Conservation (phyloP, 2,113 vertebrate species). For the Microcebus tavaratra region DNA sequence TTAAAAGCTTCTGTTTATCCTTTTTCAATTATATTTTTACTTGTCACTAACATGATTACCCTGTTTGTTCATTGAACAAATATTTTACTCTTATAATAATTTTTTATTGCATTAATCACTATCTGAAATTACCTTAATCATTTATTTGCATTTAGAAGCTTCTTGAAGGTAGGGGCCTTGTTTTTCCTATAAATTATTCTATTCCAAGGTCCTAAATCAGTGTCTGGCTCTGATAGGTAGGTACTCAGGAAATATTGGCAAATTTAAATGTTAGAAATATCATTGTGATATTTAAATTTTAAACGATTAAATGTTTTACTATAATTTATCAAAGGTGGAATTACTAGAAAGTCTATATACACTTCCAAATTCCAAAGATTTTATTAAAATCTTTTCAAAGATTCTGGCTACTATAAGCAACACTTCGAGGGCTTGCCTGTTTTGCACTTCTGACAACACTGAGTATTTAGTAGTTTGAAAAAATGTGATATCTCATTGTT, state of each 20-base stretch:
- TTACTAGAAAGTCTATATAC: not conserved
- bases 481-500: constrained; percentile 5
- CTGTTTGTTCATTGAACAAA: not conserved
- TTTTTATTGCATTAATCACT: not conserved
- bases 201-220: not conserved
- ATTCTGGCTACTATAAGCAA: not conserved
- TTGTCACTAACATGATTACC: not conserved
- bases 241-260: constrained; percentile 41
- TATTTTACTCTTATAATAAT: constrained; percentile 8
- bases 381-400: not conserved
- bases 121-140: not conserved
- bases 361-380: not conserved
- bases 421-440: not conserved
- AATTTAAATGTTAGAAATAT: not conserved
- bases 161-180: not conserved
- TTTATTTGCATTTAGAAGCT: constrained; percentile 8
- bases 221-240: not conserved
- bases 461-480: constrained; percentile 6
- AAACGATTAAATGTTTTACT: constrained; percentile 35
- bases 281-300: not conserved
- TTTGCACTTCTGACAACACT: not conserved
- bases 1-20: not conserved
- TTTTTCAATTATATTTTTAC: not conserved
- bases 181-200: not conserved
- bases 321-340: constrained; percentile 19